These are phyloP conservation scores for Linnaemya vulpina DNA, from an alignment of 2,888 invertebrate genomes.

Conservation along the genomic window DNA sequence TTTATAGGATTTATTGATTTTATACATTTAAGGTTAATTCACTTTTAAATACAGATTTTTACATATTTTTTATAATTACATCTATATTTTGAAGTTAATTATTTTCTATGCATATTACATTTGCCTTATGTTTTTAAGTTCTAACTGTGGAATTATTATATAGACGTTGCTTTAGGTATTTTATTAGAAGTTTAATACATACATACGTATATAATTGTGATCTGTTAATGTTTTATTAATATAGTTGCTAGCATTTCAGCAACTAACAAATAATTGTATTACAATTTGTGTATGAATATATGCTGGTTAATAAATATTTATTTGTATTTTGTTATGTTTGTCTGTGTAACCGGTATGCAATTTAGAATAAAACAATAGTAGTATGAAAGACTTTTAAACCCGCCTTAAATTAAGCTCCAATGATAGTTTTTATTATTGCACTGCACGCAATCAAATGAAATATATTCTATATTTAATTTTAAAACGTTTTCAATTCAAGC, in stretches of 20 bases:
- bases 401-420: neutral
- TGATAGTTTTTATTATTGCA: neutral
- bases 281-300: neutral
- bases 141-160: neutral
- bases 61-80: conserved; percentile 32
- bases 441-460: neutral
- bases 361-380: conserved; percentile 2
- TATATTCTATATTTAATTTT: too few relatives aligned
- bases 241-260: neutral
- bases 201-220: neutral
- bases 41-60: conserved; percentile 51
- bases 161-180: neutral
- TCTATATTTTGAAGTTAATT: conserved; percentile 21
- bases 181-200: neutral
- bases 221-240: neutral
- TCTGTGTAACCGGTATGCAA: conserved; percentile 10
- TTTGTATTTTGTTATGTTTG: neutral
- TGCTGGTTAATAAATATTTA: neutral
- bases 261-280: neutral
- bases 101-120: conserved; percentile 44
- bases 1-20: conserved; percentile 64
- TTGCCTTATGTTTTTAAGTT: neutral
- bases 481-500: too few relatives aligned
- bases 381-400: too few relatives aligned
- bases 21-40: conserved; percentile 65